Base-by-base conservation (phyloP, 2,888 invertebrate species). In the Coenonympha glycerion region DNA sequence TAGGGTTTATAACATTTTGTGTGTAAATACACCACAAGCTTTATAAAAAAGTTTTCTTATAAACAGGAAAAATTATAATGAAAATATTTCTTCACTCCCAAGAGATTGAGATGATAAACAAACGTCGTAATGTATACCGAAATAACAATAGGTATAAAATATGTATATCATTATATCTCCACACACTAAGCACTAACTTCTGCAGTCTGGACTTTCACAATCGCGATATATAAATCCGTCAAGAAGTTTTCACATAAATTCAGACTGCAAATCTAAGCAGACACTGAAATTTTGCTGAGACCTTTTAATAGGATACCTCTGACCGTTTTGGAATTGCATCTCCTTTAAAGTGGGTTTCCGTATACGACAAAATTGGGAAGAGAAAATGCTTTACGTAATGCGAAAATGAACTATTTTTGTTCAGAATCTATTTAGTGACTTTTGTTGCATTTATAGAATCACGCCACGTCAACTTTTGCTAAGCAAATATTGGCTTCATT, bases 181-280 rank as follows among this genome's bases (percentile, higher is more conserved):
- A n/a, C n/a, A n/a, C n/a, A n/a, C n/a, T 22, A 39, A 24, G 13
- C 36, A 11, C 36, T 21, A 15, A 39, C 13, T 24, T 15, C 9
- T 36, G n/a, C 21, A 37, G 6, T 11, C 28, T 18, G 18, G 11
- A n/a, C n/a, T n/a, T n/a, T n/a, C 41, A 40, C 9, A 26, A 41
- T 15, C 39, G 28, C 11, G 30, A 18, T 30, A 41, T 30, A 41
- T 41, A 41, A 41, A 41, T 41, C 41, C 41, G 19, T 41, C 41
- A 30, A n/a, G 41, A 41, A 41, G 30, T 30, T 41, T 41, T 19
- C 41, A 30, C 30, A 41, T 41, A 41, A 41, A 41, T 41, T 41
- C 28, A 26, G 18, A 18, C 41, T 30, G 11, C 30, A 28, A 30
- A 41, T 41, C 28, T 41, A 6, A 41, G 41, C 18, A 41, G 41